Conservation (phyloP, 2,113 vertebrate genomes). For the Kryptolebias marmoratus region DNA sequence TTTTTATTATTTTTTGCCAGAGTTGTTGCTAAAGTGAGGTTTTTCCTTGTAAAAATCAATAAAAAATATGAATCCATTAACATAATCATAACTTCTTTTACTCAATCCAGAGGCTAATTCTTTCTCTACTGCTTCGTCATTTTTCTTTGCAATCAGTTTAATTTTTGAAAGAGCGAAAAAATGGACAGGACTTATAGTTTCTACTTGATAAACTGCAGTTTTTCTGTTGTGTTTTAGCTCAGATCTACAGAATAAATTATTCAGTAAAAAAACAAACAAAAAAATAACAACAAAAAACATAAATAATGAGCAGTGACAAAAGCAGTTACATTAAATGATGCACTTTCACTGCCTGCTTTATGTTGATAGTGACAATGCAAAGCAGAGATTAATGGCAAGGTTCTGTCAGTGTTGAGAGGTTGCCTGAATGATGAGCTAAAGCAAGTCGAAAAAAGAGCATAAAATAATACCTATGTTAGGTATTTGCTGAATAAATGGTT, state of each 20-base stretch:
- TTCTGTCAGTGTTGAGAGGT: slow-evolving; percentile 20
- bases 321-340: slow-evolving; percentile 5
- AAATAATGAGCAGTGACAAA: background rate
- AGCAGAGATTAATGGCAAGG: slow-evolving; percentile 12
- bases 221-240: background rate
- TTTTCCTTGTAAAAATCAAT: too few relatives aligned
- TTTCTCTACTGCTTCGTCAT: too few relatives aligned
- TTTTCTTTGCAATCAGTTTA: too few relatives aligned
- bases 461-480: background rate
- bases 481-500: background rate
- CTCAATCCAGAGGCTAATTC: too few relatives aligned
- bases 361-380: background rate
- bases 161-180: too few relatives aligned
- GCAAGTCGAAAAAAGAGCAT: background rate
- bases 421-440: slow-evolving; percentile 2
- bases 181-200: too few relatives aligned
- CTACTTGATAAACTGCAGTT: background rate
- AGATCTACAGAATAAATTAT: background rate
- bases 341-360: background rate
- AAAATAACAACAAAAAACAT: background rate
- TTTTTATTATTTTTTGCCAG: too few relatives aligned
- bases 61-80: too few relatives aligned
- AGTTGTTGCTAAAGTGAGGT: too few relatives aligned
- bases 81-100: too few relatives aligned
- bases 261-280: too few relatives aligned